These are phyloP conservation scores for Biston stratarius DNA, from an alignment of 2,888 invertebrate species.

Conservation along the genomic window DNA sequence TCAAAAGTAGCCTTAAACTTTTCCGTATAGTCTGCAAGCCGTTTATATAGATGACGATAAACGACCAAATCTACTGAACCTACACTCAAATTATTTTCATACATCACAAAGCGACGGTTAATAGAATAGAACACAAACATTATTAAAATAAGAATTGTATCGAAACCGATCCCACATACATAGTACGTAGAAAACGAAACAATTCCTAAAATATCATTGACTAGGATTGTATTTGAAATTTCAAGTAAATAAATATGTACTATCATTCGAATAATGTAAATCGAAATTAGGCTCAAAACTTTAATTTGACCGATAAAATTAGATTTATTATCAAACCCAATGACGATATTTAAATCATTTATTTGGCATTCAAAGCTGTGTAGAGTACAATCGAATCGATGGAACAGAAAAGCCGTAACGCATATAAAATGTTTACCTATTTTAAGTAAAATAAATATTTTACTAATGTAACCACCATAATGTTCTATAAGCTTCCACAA, in stretches of 20 bases:
- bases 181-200: neutral
- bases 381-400: neutral
- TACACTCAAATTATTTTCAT: neutral
- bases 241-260: neutral
- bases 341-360: neutral
- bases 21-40: neutral
- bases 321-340: neutral
- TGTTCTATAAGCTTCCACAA: neutral
- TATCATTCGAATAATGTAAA: neutral
- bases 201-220: neutral
- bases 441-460: neutral
- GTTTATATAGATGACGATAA: neutral
- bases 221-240: too few species aligned
- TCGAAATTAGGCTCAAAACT: neutral
- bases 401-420: neutral
- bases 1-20: neutral
- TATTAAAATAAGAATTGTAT: neutral
- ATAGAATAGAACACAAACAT: slow-evolving; percentile 2
- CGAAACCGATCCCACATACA: neutral
- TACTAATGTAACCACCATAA: neutral
- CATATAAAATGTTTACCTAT: neutral
- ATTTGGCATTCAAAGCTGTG: neutral
- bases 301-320: neutral
- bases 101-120: neutral
- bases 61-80: neutral